Evolutionary conservation across 2,113 vertebrate species (phyloP), one percentile per base, ranked within the genome.

Genomic region (Cisticola juncidis): DNA sequence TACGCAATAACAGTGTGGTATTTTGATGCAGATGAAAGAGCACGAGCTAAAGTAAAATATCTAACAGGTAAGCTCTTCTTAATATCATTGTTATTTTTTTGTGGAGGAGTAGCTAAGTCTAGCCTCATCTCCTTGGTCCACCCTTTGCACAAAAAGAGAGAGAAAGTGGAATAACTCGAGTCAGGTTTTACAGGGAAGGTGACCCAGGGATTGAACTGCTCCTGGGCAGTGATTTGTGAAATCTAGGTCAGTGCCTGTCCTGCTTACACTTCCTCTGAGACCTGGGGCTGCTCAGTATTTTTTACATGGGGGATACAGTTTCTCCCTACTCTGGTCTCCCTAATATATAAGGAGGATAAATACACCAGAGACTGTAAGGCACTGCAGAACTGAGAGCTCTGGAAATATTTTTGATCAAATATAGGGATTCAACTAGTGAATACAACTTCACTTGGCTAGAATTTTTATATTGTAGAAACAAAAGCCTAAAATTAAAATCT

Each of bases 1-100:
- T 99, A 99, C 98, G 99, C 99, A 98, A 99, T 99, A 98, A 99
- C 99, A 22, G 99, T 99, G 91, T 99, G 99, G 99, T 99, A 99
- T 99, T 99, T 99, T 97, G 99, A 99, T 93, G 99, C 99, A 97
- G 99, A 99, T 88, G 99, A 99, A 97, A 98, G 99, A 97, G 99
- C 99, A 65, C 97, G 98, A 97, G 99, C 99, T 96, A 99, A 99
- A 99, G 99, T 99, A 97, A 99, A 99, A 95, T 99, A 99, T 95
- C 98, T 99, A 97, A 99, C 99, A 98, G 99, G 99, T 99, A 98
- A 96, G 54, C 42, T 87, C 69, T 77, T 90, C 8, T 80, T 76
- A 76, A 45, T 91, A 35, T 64, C 17, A 36, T 56, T 54, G 35
- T 53, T 45, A 17, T 11, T 53, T 77, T 47, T 56, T 54, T 21